These are phyloP conservation scores for Pangasius mekongensis DNA, from an alignment of 2,797 vertebrate genomes.

Conservation along the genomic window DNA sequence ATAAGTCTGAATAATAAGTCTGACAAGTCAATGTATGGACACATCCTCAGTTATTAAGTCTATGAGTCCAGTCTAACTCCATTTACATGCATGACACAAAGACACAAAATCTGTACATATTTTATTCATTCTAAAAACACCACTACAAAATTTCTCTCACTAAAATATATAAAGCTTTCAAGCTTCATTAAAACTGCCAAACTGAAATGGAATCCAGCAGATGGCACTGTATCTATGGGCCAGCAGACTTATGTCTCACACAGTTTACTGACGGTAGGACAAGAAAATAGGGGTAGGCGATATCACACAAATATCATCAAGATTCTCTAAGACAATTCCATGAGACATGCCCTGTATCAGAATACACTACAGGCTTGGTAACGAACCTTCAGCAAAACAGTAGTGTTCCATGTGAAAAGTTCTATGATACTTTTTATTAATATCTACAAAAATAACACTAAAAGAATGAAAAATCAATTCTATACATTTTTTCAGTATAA, in stretches of 20 bases:
- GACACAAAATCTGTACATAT: background rate
- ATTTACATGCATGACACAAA: background rate
- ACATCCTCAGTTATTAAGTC: background rate
- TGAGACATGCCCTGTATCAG: background rate
- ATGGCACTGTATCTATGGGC: constrained; percentile 40
- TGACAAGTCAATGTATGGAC: background rate
- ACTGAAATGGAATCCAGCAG: constrained; percentile 32
- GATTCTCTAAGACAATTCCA: background rate
- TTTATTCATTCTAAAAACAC: background rate
- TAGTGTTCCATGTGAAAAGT: background rate
- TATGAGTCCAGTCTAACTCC: too few relatives aligned
- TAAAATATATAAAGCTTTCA: background rate
- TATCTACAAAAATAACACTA: background rate
- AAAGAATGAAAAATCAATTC: background rate
- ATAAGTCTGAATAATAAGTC: background rate
- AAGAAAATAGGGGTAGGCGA: background rate
- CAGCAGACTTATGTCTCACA: background rate
- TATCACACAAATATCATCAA: background rate
- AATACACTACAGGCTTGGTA: background rate
- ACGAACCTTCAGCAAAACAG: background rate
- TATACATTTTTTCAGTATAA: background rate
- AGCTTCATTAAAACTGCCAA: constrained; percentile 18
- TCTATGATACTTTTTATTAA: background rate
- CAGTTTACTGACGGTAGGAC: background rate
- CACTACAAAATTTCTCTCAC: background rate